phyloP scores from a whole-genome alignment of 2,888 invertebrate genomes.

The Drosophila atripex region DNA sequence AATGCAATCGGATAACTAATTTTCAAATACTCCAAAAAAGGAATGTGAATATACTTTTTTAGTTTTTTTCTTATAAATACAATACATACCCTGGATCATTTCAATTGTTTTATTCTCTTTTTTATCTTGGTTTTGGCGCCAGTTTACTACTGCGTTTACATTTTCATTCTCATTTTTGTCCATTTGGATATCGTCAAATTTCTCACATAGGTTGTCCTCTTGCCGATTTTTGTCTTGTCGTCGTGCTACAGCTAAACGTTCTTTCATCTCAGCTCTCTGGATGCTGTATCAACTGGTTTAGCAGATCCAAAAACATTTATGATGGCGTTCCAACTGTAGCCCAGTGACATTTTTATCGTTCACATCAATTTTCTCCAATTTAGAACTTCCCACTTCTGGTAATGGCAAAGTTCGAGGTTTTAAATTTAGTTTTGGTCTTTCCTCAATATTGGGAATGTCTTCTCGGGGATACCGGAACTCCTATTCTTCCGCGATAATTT shows the following conservation, averaged over 20 bases:
- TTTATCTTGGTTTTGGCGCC: conserved; percentile 75
- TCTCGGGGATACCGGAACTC: conserved; percentile 69
- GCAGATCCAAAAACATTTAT: conserved; percentile 96
- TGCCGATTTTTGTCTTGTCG: conserved; percentile 72
- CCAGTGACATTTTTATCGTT: conserved; percentile 41
- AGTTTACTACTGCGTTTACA: conserved; percentile 75
- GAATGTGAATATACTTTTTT: too few species aligned
- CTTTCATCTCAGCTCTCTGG: conserved; percentile 95
- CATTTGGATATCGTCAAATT: conserved; percentile 70
- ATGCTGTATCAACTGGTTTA: conserved; percentile 96
- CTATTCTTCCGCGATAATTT: conserved; percentile 74
- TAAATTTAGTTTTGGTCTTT: conserved; percentile 91
- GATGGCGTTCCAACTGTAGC: conserved; percentile 82
- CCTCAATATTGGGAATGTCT: conserved; percentile 52
- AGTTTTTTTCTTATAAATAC: background rate
- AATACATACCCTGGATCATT: conserved; percentile 23
- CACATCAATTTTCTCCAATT: conserved; percentile 80
- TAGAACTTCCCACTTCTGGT: conserved; percentile 84
- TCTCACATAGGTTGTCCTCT: conserved; percentile 72
- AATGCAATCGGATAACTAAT: too few species aligned
- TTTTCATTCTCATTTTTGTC: conserved; percentile 81
- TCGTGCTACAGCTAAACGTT: conserved; percentile 88
- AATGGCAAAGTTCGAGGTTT: conserved; percentile 91
- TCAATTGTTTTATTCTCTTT: conserved; percentile 15
- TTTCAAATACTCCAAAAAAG: too few species aligned